Base-by-base conservation (phyloP, 2,888 invertebrate species). In the Aquatica leii region DNA sequence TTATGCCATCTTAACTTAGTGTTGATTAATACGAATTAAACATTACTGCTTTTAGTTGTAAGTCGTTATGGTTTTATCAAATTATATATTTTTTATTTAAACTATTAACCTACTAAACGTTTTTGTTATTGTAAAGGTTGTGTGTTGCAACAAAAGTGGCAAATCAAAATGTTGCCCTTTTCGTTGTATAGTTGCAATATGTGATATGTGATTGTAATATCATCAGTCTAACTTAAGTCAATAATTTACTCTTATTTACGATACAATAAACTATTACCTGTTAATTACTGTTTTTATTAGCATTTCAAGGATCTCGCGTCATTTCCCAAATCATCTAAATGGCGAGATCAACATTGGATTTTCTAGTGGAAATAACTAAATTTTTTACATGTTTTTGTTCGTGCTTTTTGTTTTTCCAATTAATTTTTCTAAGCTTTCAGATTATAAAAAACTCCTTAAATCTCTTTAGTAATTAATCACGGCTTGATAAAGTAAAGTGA, bases 191-290 rank as follows among this genome's bases (percentile, higher is more conserved):
- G 50, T 46, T 51, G 52, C 24, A 59, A 51, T 59, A 59, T 62
- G 62, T 62, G 62, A 62, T 62, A 62, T 46, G 34, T 58, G 57
- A 62, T 58, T 62, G 37, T 53, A 57, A 58, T 62, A 62, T 62
- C 62, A 62, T 52, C 34, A 51, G 17, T 48, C 55, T 62, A 57
- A 62, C 48, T 58, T 62, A 53, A 62, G 62, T 62, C 58, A 62
- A 62, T 62, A 57, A 53, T 62, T 62, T 58, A 62, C 60, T 55
- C 49, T 50, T 50, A 60, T 52, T 56, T 62, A 53, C 50, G 50
- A 48, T 53, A 21, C 48, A 62, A 62, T 58, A 62, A 62, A 62
- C 14, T 51, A 35, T 56, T 31, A 62, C 34, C 18, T 46, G 62
- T 62, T 62, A 18, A 9, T 46, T 5, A 14, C 43, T 24, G 6